Conservation (phyloP, 2,797 vertebrate genomes). For the Ammospiza maritima region DNA sequence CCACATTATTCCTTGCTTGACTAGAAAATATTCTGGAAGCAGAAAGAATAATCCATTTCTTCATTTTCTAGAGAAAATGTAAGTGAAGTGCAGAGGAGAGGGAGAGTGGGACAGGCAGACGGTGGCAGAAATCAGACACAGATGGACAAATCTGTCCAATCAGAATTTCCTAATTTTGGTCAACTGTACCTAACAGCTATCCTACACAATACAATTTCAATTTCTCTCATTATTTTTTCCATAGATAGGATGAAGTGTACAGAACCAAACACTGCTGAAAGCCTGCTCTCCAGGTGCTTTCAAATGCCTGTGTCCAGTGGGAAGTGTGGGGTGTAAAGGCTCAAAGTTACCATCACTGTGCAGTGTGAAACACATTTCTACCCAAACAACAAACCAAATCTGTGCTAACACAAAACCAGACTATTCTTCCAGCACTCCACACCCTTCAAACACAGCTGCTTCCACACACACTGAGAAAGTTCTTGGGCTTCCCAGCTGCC, state of each 20-base stretch:
- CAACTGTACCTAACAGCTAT: not conserved
- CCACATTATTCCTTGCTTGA: not conserved
- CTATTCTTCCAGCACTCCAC: not conserved
- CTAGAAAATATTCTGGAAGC: not conserved
- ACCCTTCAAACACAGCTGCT: not conserved
- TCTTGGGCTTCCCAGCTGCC: not conserved
- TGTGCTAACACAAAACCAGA: not conserved
- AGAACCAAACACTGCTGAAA: not conserved
- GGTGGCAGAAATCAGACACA: not conserved
- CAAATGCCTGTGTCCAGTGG: not conserved
- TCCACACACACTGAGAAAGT: not conserved
- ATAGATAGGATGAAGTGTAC: not conserved
- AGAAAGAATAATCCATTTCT: not conserved
- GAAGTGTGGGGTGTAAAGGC: accelerated
- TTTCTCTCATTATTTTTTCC: not conserved
- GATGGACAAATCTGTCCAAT: not conserved
- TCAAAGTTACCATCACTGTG: not conserved
- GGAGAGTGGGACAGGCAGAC: not conserved
- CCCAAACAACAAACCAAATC: not conserved
- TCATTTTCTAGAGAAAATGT: not conserved
- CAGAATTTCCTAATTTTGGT: not conserved
- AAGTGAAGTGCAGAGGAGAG: not conserved
- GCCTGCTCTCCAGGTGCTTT: not conserved
- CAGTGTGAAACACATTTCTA: not conserved
- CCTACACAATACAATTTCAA: not conserved